Evolutionary conservation across 2,113 vertebrate species (phyloP), one percentile per base, ranked within the genome.

Genomic region (Platysteira castanea): DNA sequence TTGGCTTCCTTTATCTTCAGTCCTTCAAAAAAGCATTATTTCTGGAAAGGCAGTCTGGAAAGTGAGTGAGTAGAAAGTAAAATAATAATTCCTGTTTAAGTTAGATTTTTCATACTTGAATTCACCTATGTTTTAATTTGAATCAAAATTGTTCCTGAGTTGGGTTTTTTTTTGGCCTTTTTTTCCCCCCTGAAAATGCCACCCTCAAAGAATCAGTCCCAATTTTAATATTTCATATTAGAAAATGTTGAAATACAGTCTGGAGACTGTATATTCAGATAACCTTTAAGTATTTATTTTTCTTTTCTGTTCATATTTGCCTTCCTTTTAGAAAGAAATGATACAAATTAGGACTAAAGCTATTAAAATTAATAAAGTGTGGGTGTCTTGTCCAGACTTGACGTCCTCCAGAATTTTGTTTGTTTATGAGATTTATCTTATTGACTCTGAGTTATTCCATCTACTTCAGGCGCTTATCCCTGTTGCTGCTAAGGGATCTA

Each of bases 121-220:
- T 89, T 70, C 13, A 47, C 4, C 10, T 57, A 7, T 53, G 41
- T 15, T 61, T 61, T 27, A 56, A 24, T 78, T 64, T 65, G 19
- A 23, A 61, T 53, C 16, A 74, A 39, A 78, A 78, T 49, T 53
- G 6, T 46, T 89, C 21, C 16, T 33, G 6, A 9, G 11, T 2
- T 28, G 11, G 2, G 1, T 28, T 28, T 28, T n/a, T 28, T 78
- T 22, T n/a, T n/a, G n/a, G n/a, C 11, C 41, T 41, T 6, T 1
- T 44, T 39, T 5, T 21, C 3, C 10, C 1, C 2, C 4, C 35
- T 37, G 10, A 82, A 89, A 82, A 84, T 6, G 3, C 10, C 41
- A 71, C 12, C 13, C 28, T 82, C 1, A 26, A 8, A 78, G 19
- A 74, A 74, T 65, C 0, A 37, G 54, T 87, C 64, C 10, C 4